These are phyloP conservation scores for Tiliqua scincoides DNA, from an alignment of 2,113 vertebrate species.

Conservation along the genomic window DNA sequence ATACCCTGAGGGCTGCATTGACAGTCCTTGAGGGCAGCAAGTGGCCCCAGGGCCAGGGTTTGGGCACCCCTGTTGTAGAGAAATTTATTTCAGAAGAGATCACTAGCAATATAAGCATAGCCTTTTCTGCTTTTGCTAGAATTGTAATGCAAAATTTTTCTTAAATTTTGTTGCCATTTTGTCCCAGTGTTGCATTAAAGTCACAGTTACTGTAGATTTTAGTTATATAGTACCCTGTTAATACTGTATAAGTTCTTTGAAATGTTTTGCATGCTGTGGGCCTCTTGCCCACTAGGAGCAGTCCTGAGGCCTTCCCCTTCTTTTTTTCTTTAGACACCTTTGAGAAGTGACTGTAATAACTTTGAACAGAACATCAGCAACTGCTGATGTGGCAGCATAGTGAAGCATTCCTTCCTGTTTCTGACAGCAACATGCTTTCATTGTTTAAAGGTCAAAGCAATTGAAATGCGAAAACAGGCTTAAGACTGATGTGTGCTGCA, in stretches of 20 bases:
- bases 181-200: not conserved
- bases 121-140: not conserved
- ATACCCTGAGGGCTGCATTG: no score
- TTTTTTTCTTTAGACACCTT: constrained; percentile 29
- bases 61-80: no score
- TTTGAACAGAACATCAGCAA: constrained; percentile 25
- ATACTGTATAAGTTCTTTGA: not conserved
- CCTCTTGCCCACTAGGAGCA: not conserved
- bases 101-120: not conserved
- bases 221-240: not conserved
- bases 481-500: not conserved
- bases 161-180: not conserved
- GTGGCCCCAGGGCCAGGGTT: no score
- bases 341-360: constrained; percentile 4
- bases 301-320: not conserved
- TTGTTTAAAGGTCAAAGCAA: constrained; percentile 69
- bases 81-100: not conserved
- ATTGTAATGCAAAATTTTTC: not conserved
- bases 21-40: no score
- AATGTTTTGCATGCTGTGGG: not conserved
- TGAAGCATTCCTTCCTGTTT: constrained; percentile 66
- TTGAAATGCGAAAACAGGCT: constrained; percentile 43
- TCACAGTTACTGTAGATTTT: not conserved
- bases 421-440: constrained; percentile 48
- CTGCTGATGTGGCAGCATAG: constrained; percentile 70